Percentiles rank a stretch among this genome's conserved stretches.
Evolutionary conservation across 1,140 invertebrate species (phyloP).

Genomic region (Anoplolepis gracilipes): DNA sequence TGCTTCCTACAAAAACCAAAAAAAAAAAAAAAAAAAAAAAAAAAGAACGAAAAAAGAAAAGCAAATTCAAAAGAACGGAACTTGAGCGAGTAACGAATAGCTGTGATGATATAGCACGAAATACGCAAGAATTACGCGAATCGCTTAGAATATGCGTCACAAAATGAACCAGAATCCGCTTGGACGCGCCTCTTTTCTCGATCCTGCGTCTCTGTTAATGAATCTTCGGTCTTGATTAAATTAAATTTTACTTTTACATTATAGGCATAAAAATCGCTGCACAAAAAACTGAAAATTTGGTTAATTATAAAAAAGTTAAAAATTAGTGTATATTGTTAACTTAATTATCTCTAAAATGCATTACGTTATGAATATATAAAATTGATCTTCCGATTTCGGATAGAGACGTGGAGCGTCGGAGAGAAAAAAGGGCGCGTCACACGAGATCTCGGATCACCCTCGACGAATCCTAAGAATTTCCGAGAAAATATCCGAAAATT

Average conservation of each 20-base stretch:
- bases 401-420: not conserved
- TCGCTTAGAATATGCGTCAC: slow-evolving; percentile 17
- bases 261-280: not conserved
- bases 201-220: not conserved
- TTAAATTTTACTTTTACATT: not conserved
- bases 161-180: slow-evolving; percentile 8
- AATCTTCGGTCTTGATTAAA: not conserved
- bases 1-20: slow-evolving; percentile 40
- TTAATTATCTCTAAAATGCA: not conserved
- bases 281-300: not conserved
- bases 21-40: slow-evolving; percentile 26
- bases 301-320: not conserved
- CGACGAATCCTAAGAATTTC: slow-evolving; percentile 38
- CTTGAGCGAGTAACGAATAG: slow-evolving; percentile 3
- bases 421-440: slow-evolving; percentile 40
- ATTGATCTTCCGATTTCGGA: not conserved
- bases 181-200: slow-evolving; percentile 53
- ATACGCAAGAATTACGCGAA: slow-evolving; percentile 35
- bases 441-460: slow-evolving; percentile 39
- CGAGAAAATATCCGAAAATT: slow-evolving; percentile 60
- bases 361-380: not conserved
- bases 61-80: slow-evolving; percentile 13
- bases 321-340: not conserved
- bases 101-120: slow-evolving; percentile 28
- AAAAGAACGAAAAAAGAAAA: slow-evolving; percentile 23